Evolutionary conservation across 2,888 invertebrate genomes (phyloP).

Genomic region (Tuta absoluta): DNA sequence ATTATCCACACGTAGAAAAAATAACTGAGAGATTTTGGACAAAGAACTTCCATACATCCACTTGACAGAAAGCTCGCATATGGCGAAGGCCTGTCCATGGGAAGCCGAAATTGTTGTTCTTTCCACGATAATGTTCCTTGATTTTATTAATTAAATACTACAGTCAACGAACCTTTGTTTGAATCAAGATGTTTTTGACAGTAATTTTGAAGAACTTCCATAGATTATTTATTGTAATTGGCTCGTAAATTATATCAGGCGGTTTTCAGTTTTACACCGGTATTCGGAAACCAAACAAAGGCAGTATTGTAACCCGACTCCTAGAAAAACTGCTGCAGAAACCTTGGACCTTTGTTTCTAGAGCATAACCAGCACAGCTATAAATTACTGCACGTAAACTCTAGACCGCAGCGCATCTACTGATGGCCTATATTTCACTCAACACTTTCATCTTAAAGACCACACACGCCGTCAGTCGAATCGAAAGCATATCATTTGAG

Average conservation of each 20-base stretch:
- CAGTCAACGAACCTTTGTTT: not conserved
- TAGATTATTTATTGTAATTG: not conserved
- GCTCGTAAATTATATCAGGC: conserved; percentile 7
- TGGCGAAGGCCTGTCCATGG: conserved; percentile 47
- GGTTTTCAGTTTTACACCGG: conserved; percentile 31
- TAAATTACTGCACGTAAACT: conserved; percentile 1
- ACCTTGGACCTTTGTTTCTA: conserved; percentile 10
- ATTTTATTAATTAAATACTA: not conserved
- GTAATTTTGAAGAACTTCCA: not conserved
- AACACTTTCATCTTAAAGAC: conserved; percentile 21
- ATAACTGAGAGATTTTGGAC: conserved; percentile 42
- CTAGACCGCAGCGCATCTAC: conserved; percentile 15
- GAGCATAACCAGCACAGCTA: not conserved
- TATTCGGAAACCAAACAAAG: conserved; percentile 47
- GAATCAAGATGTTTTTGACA: not conserved
- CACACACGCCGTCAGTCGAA: conserved; percentile 14
- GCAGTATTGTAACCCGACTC: conserved; percentile 42
- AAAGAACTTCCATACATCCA: conserved; percentile 46
- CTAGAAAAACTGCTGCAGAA: not conserved
- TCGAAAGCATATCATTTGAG: conserved; percentile 21
- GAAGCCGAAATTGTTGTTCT: conserved; percentile 53
- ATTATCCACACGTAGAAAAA: conserved; percentile 39
- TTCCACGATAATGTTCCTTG: conserved; percentile 46
- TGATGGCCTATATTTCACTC: conserved; percentile 3
- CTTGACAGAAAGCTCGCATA: conserved; percentile 59